A percentile compares a stretch with the other conserved stretches of the same genome.
Conservation (phyloP, 2,113 vertebrate genomes). For the Camelus bactrianus region DNA sequence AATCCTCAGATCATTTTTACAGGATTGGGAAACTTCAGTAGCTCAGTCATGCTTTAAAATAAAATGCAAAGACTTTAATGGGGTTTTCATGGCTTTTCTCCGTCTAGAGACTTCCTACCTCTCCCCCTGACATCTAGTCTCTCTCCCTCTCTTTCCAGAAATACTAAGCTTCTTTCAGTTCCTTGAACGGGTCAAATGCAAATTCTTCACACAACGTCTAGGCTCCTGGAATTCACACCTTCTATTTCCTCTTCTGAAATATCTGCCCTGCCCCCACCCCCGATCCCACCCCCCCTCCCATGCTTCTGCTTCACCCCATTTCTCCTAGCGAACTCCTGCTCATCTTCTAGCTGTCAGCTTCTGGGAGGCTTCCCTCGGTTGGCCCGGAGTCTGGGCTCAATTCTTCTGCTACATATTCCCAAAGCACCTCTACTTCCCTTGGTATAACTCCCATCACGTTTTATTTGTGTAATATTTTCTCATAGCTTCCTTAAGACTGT, state of each 20-base stretch:
- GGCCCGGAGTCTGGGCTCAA: background rate
- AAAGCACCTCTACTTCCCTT: background rate
- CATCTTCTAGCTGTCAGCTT: background rate
- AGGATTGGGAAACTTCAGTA: slow-evolving; percentile 44
- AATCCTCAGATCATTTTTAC: slow-evolving; percentile 71
- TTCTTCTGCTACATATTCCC: background rate
- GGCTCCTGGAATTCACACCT: slow-evolving; percentile 25
- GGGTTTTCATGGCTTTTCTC: slow-evolving; percentile 60
- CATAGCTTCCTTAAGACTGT: background rate
- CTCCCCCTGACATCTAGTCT: background rate
- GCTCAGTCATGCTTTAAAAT: slow-evolving; percentile 67
- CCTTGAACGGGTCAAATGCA: slow-evolving; percentile 44
- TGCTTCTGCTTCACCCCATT: background rate
- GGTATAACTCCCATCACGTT: background rate
- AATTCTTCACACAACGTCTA: slow-evolving; percentile 47
- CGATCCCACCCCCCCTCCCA: background rate
- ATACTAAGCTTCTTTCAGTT: slow-evolving; percentile 63
- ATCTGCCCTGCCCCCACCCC: background rate
- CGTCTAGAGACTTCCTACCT: background rate
- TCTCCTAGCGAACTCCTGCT: background rate
- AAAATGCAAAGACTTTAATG: slow-evolving; percentile 71
- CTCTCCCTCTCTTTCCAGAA: slow-evolving; percentile 56
- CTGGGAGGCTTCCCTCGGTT: background rate
- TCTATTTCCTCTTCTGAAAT: slow-evolving; percentile 4
- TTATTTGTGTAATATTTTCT: slow-evolving; percentile 6